A percentile compares a stretch with the other conserved stretches of the same genome.
These are phyloP conservation scores for Caenorhabditis inopinata DNA, from an alignment of 1,140 invertebrate genomes.

Conservation along the genomic window DNA sequence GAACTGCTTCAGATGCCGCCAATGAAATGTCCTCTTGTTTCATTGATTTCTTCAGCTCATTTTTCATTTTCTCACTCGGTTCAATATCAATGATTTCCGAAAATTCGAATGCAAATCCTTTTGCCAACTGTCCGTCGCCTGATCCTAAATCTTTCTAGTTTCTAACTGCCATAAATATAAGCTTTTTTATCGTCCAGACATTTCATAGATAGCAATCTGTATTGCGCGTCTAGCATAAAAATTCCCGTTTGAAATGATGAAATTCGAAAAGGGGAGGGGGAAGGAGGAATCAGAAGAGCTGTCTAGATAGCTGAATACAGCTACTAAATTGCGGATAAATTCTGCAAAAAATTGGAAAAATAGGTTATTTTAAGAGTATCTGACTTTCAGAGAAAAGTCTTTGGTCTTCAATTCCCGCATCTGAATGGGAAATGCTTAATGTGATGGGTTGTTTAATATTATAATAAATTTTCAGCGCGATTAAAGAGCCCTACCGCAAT, in stretches of 20 bases:
- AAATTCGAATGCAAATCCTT: constrained; percentile 36
- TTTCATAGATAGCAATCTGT: constrained; percentile 14
- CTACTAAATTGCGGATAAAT: too few relatives aligned
- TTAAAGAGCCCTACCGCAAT: too few relatives aligned
- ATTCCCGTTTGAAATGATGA: constrained; percentile 4
- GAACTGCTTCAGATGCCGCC: constrained; percentile 48
- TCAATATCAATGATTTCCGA: not conserved
- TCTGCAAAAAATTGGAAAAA: too few relatives aligned
- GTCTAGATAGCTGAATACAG: not conserved
- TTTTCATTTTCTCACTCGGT: constrained; percentile 42
- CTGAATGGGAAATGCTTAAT: too few relatives aligned
- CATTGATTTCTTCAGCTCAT: constrained; percentile 21
- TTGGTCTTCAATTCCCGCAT: too few relatives aligned
- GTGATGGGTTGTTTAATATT: too few relatives aligned
- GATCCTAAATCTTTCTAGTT: constrained; percentile 10
- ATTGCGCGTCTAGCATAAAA: not conserved
- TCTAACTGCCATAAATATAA: not conserved
- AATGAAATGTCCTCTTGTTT: constrained; percentile 36
- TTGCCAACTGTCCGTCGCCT: constrained; percentile 18
- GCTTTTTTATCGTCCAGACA: not conserved
- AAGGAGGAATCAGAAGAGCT: not conserved
- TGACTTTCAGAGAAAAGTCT: too few relatives aligned
- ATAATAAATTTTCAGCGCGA: too few relatives aligned
- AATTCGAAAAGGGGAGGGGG: not conserved
- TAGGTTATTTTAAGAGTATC: too few relatives aligned